Evolutionary conservation across 2,797 vertebrate species (phyloP).

Genomic region (Etheostoma nigrum): DNA sequence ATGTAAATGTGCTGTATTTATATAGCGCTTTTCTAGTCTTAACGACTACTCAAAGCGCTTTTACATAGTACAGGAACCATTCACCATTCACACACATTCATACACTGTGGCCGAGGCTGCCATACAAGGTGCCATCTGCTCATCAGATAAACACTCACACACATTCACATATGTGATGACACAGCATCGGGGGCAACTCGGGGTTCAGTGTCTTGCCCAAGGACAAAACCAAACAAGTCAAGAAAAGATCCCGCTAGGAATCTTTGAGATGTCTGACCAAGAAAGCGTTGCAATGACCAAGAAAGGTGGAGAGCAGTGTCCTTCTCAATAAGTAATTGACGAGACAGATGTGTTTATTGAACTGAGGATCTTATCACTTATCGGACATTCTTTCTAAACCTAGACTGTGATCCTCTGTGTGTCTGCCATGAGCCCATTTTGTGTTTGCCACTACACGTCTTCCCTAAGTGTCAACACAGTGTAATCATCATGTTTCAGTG

Average conservation of each 20-base stretch:
- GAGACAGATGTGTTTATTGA: constrained; percentile 37
- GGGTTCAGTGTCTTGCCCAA: too few species aligned
- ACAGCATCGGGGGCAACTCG: too few species aligned
- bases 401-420: constrained; percentile 9
- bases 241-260: background rate
- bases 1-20: too few species aligned
- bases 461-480: constrained; percentile 40
- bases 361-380: constrained; percentile 38
- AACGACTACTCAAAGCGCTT: too few species aligned
- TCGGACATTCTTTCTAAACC: constrained; percentile 27
- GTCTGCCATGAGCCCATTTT: constrained; percentile 35
- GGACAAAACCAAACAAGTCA: background rate
- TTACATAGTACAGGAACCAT: too few species aligned
- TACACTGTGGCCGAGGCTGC: too few species aligned
- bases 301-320: constrained; percentile 4
- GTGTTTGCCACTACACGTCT: constrained; percentile 22
- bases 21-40: too few species aligned
- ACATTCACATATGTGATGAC: too few species aligned
- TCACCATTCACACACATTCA: too few species aligned
- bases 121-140: too few species aligned
- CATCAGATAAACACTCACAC: too few species aligned
- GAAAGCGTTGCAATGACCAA: background rate
- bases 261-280: background rate
- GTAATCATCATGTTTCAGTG: constrained; percentile 58
- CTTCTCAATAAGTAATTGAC: constrained; percentile 17